Evolutionary conservation across 2,113 vertebrate species (phyloP), one percentile per base, ranked within the genome.

Genomic region (Xenotilapia caudafasciata): DNA sequence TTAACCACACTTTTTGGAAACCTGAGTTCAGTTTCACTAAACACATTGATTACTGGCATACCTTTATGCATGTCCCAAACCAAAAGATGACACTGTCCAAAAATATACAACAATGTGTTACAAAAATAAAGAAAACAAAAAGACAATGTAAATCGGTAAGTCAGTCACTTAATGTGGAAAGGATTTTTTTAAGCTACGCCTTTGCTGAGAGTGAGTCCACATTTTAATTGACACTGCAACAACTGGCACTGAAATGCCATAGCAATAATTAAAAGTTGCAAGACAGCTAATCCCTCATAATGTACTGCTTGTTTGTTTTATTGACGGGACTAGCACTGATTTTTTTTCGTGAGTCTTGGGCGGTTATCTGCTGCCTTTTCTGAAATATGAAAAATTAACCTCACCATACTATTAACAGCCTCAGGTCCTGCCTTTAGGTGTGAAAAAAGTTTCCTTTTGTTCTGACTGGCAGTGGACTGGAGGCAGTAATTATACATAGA

Each of bases 161-260:
- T 45, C 28, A n/a, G 23, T 82, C 31, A 54, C 49, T 11, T 40
- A 77, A 35, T 14, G 3, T 31, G 45, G 26, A 70, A 55, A 70
- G 81, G 14, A 45, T 14, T 42, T 83, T 55, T 79, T 49, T 5
- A 60, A 70, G 21, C 3, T 70, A 35, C 42, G 23, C 8, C 35
- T 62, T 85, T 53, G 56, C 82, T 84, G 4, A 56, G 38, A 7
- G 15, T 58, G n/a, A 56, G 9, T 56, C 58, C 31, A 3, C 42
- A 26, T 79, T 84, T 83, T 89, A 91, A 93, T 91, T 88, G 68
- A 68, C 89, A 89, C 9, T 75, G 9, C 53, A 80, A 53, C 83
- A 83, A 85, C 80, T 85, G 82, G 21, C n/a, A 31, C 51, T 62
- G 23, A 90, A 90, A 91, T 80, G 58, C 77, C 56, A 87, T n/a